Evolutionary conservation across 1,140 invertebrate genomes (phyloP).

Genomic region (Cheumatopsyche charites): DNA sequence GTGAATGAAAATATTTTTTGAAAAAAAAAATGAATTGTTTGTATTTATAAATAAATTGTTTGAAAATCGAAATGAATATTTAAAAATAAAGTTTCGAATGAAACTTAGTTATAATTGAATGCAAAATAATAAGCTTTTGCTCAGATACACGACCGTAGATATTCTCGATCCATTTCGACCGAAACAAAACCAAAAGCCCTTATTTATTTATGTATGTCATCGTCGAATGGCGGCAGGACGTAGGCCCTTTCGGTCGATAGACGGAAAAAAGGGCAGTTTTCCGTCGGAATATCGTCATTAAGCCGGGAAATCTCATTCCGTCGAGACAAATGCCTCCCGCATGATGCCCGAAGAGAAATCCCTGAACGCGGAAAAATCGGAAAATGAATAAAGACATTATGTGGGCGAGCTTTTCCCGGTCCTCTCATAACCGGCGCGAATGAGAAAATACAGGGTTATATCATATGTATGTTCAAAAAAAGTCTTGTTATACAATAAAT

Average conservation of each 20-base stretch:
- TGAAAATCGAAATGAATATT: too few species aligned
- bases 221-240: neutral
- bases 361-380: conserved; percentile 17
- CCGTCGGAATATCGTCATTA: conserved; percentile 8
- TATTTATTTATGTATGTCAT: conserved; percentile 16
- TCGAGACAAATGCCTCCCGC: conserved; percentile 19
- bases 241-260: conserved; percentile 2
- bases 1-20: too few species aligned
- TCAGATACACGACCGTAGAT: neutral
- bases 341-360: conserved; percentile 8
- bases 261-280: conserved; percentile 11
- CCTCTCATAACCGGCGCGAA: too few species aligned
- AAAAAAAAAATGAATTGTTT: too few species aligned
- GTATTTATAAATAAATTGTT: too few species aligned
- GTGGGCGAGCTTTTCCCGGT: conserved; percentile 12
- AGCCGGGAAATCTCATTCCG: neutral
- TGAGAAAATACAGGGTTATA: too few species aligned
- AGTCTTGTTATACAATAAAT: too few species aligned
- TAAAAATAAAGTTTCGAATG: too few species aligned
- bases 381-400: conserved; percentile 26
- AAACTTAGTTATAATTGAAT: too few species aligned
- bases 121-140: neutral
- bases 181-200: neutral
- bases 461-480: too few species aligned
- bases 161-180: neutral